Base-by-base conservation (phyloP, 2,888 invertebrate genomes). In the Archaeoteleia sp. region DNA sequence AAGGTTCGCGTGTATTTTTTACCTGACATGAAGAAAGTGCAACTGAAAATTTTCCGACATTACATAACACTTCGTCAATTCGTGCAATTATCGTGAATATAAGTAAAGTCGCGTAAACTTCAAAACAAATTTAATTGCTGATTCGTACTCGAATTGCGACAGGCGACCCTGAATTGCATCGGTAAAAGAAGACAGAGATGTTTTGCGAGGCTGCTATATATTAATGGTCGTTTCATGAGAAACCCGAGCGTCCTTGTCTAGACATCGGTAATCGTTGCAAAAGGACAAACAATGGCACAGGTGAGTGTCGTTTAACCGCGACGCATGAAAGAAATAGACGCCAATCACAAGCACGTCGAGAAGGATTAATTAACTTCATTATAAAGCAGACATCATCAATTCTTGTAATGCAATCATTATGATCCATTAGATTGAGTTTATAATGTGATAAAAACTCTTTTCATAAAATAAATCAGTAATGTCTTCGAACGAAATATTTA, bases 201-300 rank as follows among this genome's bases (percentile, higher is more conserved):
- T 32, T 48, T 40, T 40, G 30, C 37, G 49, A 55, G 60, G 54
- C 51, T 67, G 60, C 72, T 70, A 70, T 67, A 74, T 79, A n/a
- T n/a, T n/a, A 81, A 80, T 79, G 77, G 78, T 78, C 73, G 76
- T 78, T 79, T 78, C 67, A 73, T 71, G 70, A 71, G 66, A 71
- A 70, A 70, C 63, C 27, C 65, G 51, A 72, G 71, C 55, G 68
- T 34, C 49, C 46, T 67, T 63, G 81, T 81, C 80, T 80, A 81
- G 81, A 81, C 81, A 51, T 55, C 63, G 57, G 73, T 81, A 81
- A 81, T 81, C 79, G 78, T 68, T 71, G 63, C 69, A 62, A 70
- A 72, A 73, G 71, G 67, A 74, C 71, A 67, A 71, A 71, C 35
- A 25, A 17, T 15, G 0, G 34, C 34, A 25, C 58, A 42, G 40